phyloP scores from a whole-genome alignment of 2,888 invertebrate species.

The Mactromeris polynyma region DNA sequence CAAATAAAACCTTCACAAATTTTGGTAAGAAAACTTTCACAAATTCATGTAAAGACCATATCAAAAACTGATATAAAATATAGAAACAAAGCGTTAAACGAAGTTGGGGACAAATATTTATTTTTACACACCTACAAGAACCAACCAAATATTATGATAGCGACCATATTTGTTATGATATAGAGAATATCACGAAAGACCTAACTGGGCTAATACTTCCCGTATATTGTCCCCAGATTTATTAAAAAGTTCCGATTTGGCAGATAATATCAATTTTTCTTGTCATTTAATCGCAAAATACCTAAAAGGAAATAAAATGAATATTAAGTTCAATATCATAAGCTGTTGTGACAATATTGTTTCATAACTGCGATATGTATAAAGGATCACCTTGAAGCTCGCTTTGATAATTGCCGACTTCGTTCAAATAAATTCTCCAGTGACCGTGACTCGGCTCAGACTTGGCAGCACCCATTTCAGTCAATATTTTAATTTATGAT shows the following conservation, averaged over 20 bases:
- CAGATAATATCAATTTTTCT: slow-evolving; percentile 9
- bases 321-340: slow-evolving; percentile 1
- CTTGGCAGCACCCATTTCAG: slow-evolving; percentile 2
- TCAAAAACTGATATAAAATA: background rate
- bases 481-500: slow-evolving; percentile 11
- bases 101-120: slow-evolving; percentile 22
- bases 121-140: background rate
- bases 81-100: background rate
- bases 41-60: background rate
- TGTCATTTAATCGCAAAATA: slow-evolving; percentile 15
- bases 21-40: background rate
- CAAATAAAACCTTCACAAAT: background rate
- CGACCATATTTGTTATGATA: background rate
- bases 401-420: slow-evolving; percentile 33
- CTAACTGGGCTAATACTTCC: background rate
- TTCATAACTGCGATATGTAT: background rate
- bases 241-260: slow-evolving; percentile 5
- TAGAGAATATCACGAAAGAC: background rate
- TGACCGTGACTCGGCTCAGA: background rate
- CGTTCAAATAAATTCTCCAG: background rate
- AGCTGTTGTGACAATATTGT: slow-evolving; percentile 30
- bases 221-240: background rate
- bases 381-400: background rate
- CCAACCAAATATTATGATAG: slow-evolving; percentile 7
- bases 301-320: slow-evolving; percentile 20